Conservation (phyloP, 2,113 vertebrate species). For the Pao palembangensis region DNA sequence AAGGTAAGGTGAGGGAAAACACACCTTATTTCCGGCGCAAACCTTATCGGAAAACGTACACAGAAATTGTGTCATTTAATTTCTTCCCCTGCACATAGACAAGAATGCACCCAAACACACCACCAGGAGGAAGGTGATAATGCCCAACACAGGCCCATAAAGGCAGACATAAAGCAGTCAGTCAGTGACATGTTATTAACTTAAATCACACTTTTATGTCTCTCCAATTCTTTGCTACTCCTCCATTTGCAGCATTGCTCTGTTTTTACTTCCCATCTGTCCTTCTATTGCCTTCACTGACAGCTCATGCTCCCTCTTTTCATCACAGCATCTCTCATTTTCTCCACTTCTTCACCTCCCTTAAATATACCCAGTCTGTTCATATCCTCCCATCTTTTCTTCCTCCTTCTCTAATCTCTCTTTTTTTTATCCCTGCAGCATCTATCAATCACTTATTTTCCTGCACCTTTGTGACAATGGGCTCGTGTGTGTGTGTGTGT, state of each 20-base stretch:
- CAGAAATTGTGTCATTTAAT: no score
- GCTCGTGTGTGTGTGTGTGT: slow-evolving; percentile 26
- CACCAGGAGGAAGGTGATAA: slow-evolving; percentile 29
- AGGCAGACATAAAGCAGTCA: slow-evolving; percentile 63
- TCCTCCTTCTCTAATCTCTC: slow-evolving; percentile 50
- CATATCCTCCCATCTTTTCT: slow-evolving; percentile 19
- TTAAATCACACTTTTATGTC: slow-evolving; percentile 74
- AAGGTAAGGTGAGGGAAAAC: no score
- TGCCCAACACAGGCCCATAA: slow-evolving; percentile 57
- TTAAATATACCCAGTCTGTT: slow-evolving; percentile 40
- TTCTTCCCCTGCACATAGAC: no score
- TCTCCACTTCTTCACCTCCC: slow-evolving; percentile 16
- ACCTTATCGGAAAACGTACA: no score
- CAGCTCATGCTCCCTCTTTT: slow-evolving; percentile 38
- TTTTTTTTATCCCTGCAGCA: slow-evolving; percentile 41
- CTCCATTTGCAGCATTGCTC: slow-evolving; percentile 24
- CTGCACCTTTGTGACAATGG: no score
- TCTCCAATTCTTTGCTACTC: slow-evolving; percentile 35
- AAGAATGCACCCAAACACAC: not conserved
- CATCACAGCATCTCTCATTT: slow-evolving; percentile 25
- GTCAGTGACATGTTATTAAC: slow-evolving; percentile 67
- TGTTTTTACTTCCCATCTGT: slow-evolving; percentile 35
- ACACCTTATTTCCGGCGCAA: no score
- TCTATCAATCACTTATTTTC: slow-evolving; percentile 61
- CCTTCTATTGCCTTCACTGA: slow-evolving; percentile 45